Evolutionary conservation across 2,888 invertebrate genomes (phyloP), one percentile per base, ranked within the genome.

Genomic region (Rhogogaster chlorosoma): DNA sequence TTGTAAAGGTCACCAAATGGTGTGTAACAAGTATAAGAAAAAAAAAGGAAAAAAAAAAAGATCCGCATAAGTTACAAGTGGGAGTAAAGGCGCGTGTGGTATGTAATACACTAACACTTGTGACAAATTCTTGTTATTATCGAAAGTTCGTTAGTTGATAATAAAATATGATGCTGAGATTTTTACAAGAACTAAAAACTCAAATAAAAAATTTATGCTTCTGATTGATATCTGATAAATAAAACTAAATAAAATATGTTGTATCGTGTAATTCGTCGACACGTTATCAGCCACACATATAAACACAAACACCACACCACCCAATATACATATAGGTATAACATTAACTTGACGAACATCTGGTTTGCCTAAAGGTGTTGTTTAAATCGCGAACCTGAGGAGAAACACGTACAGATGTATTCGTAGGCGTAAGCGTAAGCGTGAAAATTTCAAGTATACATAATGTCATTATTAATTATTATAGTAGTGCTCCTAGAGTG

Each of bases 391-490:
- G 84, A 86, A 77, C 67, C 85, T 84, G 75, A 84, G 86, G 85
- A 86, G 88, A 88, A 88, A 87, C 67, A 87, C 85, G 86, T 87
- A 88, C 87, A 88, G 87, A 89, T 90, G 89, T 91, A 92, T 91
- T 91, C 89, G 87, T 91, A 61, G 61, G 91, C 89, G 87, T 92
- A 91, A 88, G 87, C 87, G 85, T 90, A 92, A 92, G 89, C 89
- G 91, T 89, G 89, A 90, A 91, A 88, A 90, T 89, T 87, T 88
- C 91, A 88, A 89, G 89, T 89, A 90, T 88, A 88, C 89, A 92
- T 90, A 90, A 89, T 89, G 88, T 80, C 80, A 80, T 80, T 49
- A 80, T 61, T 61, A 89, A 91, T 89, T 88, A 91, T 88, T 91
- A 91, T 87, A 89, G 89, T 92, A 91, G 91, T 89, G 87, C 88